Base-by-base conservation (phyloP, 2,797 vertebrate species). In the Melanogrammus aeglefinus region DNA sequence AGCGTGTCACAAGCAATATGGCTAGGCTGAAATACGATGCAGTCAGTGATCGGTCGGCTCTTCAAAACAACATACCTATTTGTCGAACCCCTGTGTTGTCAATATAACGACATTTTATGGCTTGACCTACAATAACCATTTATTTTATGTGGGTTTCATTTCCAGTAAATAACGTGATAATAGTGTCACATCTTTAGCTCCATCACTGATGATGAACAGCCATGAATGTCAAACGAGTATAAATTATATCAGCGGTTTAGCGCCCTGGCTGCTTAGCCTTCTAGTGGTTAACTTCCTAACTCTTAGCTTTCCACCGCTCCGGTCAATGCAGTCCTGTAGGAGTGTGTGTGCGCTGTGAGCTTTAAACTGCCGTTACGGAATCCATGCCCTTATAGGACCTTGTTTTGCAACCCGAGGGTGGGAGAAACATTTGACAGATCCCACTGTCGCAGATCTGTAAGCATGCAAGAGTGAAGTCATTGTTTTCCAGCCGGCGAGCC, bases 381-480 rank as follows among this genome's bases (percentile, higher is more conserved):
- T 85, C 76, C 80, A 89, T 92, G 87, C 77, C 89, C 87, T 93
- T 92, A 91, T 87, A 93, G 90, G 91, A 91, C 87, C 86, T 92
- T 91, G 86, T 92, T 87, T 88, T 91, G 83, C 89, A 88, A 90
- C 81, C 83, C 81, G 80, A 24, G 16, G 57, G n/a, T 9, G 84
- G 86, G 89, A 90, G 88, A 85, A 91, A 92, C 91, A 91, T 93
- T 92, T 92, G 85, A 89, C 89, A 89, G 85, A 89, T 82, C 86
- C 87, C 87, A 77, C 81, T 82, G 89, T 85, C 84, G 82, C 83
- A 85, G 77, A 90, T 90, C 83, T 90, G 82, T 80, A 88, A 92
- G 90, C 87, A 89, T 86, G 87, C 90, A 89, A 91, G 88, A 91
- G 88, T 93, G 92, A 94, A 91, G 91, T 93, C 91, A 93, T 88